phyloP scores from a whole-genome alignment of 2,797 vertebrate genomes.

The Enoplosus armatus region DNA sequence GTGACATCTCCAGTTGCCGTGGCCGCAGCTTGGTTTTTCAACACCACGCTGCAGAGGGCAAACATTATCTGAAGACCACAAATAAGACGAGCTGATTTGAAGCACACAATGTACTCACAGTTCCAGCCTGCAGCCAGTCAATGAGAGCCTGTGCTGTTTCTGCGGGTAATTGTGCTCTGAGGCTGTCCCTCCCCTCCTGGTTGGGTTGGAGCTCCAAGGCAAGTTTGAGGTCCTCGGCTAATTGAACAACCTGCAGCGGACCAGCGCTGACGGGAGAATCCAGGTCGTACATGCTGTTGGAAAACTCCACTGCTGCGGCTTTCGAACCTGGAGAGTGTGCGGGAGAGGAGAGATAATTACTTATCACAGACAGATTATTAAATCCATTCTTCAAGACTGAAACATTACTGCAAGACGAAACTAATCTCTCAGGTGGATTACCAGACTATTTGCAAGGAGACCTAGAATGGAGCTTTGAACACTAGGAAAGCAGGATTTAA shows the following conservation, averaged over 20 bases:
- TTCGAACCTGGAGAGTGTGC: slow-evolving; percentile 87
- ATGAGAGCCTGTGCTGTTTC: slow-evolving; percentile 87
- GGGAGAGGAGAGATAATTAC: neutral
- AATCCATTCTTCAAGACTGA: neutral
- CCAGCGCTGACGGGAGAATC: slow-evolving; percentile 85
- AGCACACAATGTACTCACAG: slow-evolving; percentile 83
- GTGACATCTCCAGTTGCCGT: neutral
- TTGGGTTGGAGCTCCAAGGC: slow-evolving; percentile 90
- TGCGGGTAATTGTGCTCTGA: slow-evolving; percentile 89
- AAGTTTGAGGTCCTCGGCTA: slow-evolving; percentile 91
- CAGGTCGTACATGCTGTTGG: slow-evolving; percentile 87
- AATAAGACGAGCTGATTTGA: neutral
- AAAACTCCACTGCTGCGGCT: slow-evolving; percentile 86
- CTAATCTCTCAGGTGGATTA: neutral
- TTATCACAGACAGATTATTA: neutral
- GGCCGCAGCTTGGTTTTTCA: neutral
- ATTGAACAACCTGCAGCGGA: slow-evolving; percentile 89
- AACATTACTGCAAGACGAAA: neutral
- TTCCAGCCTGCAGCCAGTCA: slow-evolving; percentile 89
- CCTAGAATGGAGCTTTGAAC: neutral
- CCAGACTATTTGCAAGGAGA: neutral
- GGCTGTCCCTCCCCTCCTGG: slow-evolving; percentile 83
- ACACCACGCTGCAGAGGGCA: neutral
- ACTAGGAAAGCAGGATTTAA: slow-evolving; percentile 8
- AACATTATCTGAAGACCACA: neutral